phyloP scores from a whole-genome alignment of 2,113 vertebrate species.

The Nothobranchius furzeri region DNA sequence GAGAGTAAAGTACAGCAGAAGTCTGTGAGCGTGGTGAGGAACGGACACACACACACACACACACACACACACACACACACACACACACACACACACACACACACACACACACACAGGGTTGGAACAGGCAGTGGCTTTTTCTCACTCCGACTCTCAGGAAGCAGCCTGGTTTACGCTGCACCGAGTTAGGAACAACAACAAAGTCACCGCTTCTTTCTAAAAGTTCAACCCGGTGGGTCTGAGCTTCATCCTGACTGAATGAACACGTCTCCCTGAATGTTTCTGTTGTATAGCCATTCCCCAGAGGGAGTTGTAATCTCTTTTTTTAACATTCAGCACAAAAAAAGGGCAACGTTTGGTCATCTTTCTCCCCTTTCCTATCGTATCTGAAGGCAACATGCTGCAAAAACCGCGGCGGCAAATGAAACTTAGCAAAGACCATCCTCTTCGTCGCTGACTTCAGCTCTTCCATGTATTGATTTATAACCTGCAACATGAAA shows the following conservation, averaged over 20 bases:
- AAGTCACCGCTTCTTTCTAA: slow-evolving; percentile 22
- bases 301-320: slow-evolving; percentile 29
- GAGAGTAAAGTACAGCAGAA: slow-evolving; percentile 42
- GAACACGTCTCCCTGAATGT: slow-evolving; percentile 2
- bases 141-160: slow-evolving; percentile 18
- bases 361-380: slow-evolving; percentile 21
- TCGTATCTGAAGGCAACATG: neutral
- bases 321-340: slow-evolving; percentile 1
- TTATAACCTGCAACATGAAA: slow-evolving; percentile 14
- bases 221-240: slow-evolving; percentile 42
- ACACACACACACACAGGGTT: neutral
- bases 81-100: too few relatives aligned
- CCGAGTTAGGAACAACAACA: slow-evolving; percentile 45
- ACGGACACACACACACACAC: neutral
- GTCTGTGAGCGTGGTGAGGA: slow-evolving; percentile 19
- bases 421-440: slow-evolving; percentile 38
- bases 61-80: too few relatives aligned
- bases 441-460: slow-evolving; percentile 22
- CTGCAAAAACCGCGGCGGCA: slow-evolving; percentile 28
- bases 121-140: slow-evolving; percentile 25
- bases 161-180: slow-evolving; percentile 15
- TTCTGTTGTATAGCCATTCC: slow-evolving; percentile 1
- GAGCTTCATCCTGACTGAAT: slow-evolving; percentile 11
- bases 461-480: slow-evolving; percentile 40
- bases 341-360: slow-evolving; percentile 2